These are phyloP conservation scores for Drosophila anomelani DNA, from an alignment of 2,888 invertebrate genomes.

Conservation along the genomic window DNA sequence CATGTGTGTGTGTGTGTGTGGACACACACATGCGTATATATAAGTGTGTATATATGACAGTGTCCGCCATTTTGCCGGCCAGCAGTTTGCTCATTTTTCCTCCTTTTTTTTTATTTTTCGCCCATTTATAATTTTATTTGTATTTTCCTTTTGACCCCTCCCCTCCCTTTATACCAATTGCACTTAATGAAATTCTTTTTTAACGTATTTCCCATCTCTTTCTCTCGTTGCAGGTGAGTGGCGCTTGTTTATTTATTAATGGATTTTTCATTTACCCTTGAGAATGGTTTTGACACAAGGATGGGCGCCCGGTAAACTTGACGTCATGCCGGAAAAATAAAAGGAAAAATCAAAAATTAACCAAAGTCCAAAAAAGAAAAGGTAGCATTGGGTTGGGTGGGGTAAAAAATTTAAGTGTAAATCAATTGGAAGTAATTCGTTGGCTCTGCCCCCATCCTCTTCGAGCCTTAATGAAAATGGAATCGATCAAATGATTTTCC, in stretches of 20 bases:
- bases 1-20: conserved; percentile 31
- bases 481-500: conserved; percentile 16
- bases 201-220: conserved; percentile 43
- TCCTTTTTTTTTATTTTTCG: background rate
- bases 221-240: conserved; percentile 66
- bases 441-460: background rate
- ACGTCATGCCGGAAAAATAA: conserved; percentile 46
- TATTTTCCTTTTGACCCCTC: conserved; percentile 21
- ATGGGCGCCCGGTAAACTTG: conserved; percentile 38
- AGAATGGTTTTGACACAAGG: conserved; percentile 40
- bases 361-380: background rate
- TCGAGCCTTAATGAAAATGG: conserved; percentile 15
- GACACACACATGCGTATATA: background rate
- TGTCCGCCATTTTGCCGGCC: conserved; percentile 73
- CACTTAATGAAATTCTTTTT: conserved; percentile 76
- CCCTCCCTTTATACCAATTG: conserved; percentile 43
- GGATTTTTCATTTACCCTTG: conserved; percentile 64
- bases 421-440: conserved; percentile 43
- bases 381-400: conserved; percentile 9
- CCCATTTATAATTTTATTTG: conserved; percentile 40
- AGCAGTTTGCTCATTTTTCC: conserved; percentile 29
- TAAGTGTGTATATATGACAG: conserved; percentile 5
- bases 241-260: conserved; percentile 73
- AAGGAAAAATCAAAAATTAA: conserved; percentile 2
- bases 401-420: conserved; percentile 10